Evolutionary conservation across 2,797 vertebrate genomes (phyloP).

Genomic region (Lacerta agilis): DNA sequence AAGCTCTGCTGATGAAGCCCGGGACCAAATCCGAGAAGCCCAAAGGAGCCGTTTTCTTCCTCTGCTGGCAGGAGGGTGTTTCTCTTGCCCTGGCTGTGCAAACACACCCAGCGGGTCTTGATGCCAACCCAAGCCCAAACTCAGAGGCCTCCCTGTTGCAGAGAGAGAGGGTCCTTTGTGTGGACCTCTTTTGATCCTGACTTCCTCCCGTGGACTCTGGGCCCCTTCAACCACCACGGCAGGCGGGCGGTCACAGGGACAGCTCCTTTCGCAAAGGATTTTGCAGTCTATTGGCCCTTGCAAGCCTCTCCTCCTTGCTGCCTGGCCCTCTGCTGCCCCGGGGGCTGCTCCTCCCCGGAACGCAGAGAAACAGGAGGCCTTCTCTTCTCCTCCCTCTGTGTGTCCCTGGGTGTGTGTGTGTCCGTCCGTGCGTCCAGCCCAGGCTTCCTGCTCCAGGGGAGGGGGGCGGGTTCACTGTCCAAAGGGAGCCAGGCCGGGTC

Average conservation of each 20-base stretch:
- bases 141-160: neutral
- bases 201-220: neutral
- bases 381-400: constrained; percentile 40
- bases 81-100: neutral
- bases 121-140: neutral
- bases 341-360: neutral
- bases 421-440: too few relatives aligned
- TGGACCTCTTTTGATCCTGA: neutral
- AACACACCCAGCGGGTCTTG: neutral
- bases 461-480: constrained; percentile 11
- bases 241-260: neutral
- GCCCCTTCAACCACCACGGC: neutral
- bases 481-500: too few relatives aligned
- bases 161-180: neutral
- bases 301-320: neutral
- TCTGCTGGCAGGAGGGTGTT: neutral
- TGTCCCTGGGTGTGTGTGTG: too few relatives aligned
- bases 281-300: neutral
- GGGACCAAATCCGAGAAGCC: neutral
- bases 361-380: neutral
- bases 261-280: neutral
- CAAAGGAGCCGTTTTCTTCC: neutral
- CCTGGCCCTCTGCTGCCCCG: neutral
- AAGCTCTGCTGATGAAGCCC: neutral
- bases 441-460: constrained; percentile 23